Conservation (phyloP, 1,140 invertebrate genomes). For the Cherax quadricarinatus region DNA sequence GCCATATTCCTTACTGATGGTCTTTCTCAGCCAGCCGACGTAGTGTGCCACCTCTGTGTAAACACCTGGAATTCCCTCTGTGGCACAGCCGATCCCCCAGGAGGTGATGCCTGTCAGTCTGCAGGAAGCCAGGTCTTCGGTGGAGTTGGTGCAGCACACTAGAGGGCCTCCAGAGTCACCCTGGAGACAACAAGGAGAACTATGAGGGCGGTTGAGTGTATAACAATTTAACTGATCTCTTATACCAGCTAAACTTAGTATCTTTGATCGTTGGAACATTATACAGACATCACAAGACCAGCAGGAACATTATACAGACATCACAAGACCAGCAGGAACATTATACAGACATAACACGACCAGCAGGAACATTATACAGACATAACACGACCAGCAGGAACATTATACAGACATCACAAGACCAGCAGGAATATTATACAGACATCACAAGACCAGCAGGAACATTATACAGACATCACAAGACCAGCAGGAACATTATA, state of each 20-base stretch:
- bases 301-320: too few relatives aligned
- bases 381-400: too few relatives aligned
- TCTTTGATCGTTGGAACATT: too few relatives aligned
- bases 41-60: slow-evolving; percentile 83
- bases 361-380: too few relatives aligned
- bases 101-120: slow-evolving; percentile 83
- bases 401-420: too few relatives aligned
- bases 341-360: too few relatives aligned
- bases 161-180: slow-evolving; percentile 74
- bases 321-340: too few relatives aligned
- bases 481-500: too few relatives aligned
- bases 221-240: not conserved
- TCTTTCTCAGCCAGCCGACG: slow-evolving; percentile 79
- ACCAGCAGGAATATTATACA: too few relatives aligned
- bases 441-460: too few relatives aligned
- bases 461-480: too few relatives aligned
- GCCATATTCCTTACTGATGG: slow-evolving; percentile 34
- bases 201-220: not conserved
- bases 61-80: slow-evolving; percentile 83
- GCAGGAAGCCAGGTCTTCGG: slow-evolving; percentile 81
- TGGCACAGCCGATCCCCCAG: slow-evolving; percentile 85
- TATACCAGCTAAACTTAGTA: not conserved
- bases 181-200: slow-evolving; percentile 20
- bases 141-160: slow-evolving; percentile 74
- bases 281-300: too few relatives aligned